Base-by-base conservation (phyloP, 2,888 invertebrate genomes). In the Campoplex capitator region DNA sequence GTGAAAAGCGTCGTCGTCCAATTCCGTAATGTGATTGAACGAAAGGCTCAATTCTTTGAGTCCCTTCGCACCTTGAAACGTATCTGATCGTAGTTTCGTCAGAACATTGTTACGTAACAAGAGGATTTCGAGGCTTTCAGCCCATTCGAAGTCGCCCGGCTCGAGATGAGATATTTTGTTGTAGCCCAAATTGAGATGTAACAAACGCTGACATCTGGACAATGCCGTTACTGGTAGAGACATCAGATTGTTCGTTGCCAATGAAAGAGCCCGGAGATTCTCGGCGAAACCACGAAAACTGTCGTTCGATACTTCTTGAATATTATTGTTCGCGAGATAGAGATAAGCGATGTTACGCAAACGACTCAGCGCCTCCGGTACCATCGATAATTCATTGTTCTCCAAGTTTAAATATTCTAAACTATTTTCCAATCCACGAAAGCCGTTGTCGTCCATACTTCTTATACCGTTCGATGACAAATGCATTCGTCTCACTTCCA, bases 171-270 rank as follows among this genome's bases (percentile, higher is more conserved):
- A 95, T 92, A 98, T 98, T 93, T 97, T 97, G 94, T 98, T 98
- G 95, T 98, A 98, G 87, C 98, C 98, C 92, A 98, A 96, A 95
- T 98, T 98, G 89, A 98, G 96, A 95, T 98, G 98, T n/a, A 97
- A 96, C 82, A 98, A 95, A 91, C 97, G 96, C 78, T 96, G 96
- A 92, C 98, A 97, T 91, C 96, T 96, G 90, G 96, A 95, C 86
- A 98, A 95, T 6, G 97, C 96, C 54, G 96, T 95, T 0, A 96
- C 95, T 13, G 98, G 98, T 87, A 98, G 96, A 89, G 96, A 95
- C 88, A 96, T 96, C 92, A 98, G 96, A 93, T 96, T 96, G 95
- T 98, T 98, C 38, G 98, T 97, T 88, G 97, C 97, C 74, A 98
- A 95, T 35, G 97, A 97, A 32, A 98, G 95, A 32, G 97, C 97